Evolutionary conservation across 2,797 vertebrate species (phyloP).

Genomic region (Rhinophrynus dorsalis): DNA sequence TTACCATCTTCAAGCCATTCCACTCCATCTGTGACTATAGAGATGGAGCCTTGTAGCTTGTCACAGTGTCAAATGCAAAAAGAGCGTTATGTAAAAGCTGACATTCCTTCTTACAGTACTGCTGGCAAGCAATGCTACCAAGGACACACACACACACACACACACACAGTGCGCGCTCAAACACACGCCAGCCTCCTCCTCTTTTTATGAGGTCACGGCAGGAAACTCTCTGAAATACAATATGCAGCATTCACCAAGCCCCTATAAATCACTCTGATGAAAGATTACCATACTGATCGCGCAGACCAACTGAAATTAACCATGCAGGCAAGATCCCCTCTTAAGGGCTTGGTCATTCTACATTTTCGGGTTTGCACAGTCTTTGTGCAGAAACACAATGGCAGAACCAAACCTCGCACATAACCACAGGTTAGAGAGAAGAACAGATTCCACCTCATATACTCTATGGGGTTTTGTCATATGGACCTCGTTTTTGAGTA

Average conservation of each 20-base stretch:
- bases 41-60: conserved; percentile 81
- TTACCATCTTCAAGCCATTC: conserved; percentile 99
- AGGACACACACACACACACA: conserved; percentile 87
- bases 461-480: background rate
- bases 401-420: conserved; percentile 13
- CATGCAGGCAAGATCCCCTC: conserved; percentile 63
- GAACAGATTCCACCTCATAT: background rate
- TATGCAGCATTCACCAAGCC: conserved; percentile 83
- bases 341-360: conserved; percentile 53
- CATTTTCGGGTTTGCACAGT: conserved; percentile 8
- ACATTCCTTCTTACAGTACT: conserved; percentile 96
- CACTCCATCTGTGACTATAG: conserved; percentile 98
- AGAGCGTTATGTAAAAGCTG: conserved; percentile 86
- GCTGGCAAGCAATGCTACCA: conserved; percentile 90
- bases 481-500: background rate
- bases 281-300: conserved; percentile 73
- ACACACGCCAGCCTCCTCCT: conserved; percentile 85
- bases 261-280: conserved; percentile 76
- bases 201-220: conserved; percentile 88
- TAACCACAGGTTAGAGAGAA: background rate
- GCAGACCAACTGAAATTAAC: conserved; percentile 61
- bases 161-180: conserved; percentile 83
- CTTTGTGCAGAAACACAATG: conserved; percentile 39
- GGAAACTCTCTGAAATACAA: conserved; percentile 85
- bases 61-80: conserved; percentile 84